Evolutionary conservation across 2,797 vertebrate species (phyloP).

Genomic region (Salmo trutta): DNA sequence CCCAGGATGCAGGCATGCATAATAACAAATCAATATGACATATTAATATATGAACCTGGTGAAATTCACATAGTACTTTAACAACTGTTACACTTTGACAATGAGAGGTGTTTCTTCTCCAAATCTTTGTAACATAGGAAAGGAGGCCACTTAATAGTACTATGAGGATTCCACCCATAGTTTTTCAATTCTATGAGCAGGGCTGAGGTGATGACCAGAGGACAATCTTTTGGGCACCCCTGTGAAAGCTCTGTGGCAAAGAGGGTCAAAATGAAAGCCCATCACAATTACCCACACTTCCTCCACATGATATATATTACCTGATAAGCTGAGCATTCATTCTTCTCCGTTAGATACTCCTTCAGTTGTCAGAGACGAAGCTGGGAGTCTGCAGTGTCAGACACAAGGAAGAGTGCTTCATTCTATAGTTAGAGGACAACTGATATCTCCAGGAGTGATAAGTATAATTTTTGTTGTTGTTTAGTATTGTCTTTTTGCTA

Average conservation of each 20-base stretch:
- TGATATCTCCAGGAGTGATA: no score
- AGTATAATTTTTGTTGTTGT: no score
- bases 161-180: constrained; percentile 5
- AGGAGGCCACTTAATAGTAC: constrained; percentile 8
- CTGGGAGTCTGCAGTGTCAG: constrained; percentile 40
- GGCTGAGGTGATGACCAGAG: constrained; percentile 35
- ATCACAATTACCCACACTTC: constrained; percentile 49
- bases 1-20: no score
- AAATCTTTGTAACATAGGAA: background rate
- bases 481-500: no score
- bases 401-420: constrained; percentile 27
- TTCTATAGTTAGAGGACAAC: no score
- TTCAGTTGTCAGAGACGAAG: constrained; percentile 38
- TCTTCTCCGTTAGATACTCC: constrained; percentile 61
- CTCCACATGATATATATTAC: constrained; percentile 58
- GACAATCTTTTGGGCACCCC: constrained; percentile 10
- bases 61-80: no score
- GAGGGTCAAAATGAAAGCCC: constrained; percentile 49
- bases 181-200: background rate
- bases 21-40: no score
- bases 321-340: constrained; percentile 61
- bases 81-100: no score
- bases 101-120: no score
- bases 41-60: no score
- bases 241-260: constrained; percentile 31